Base-by-base conservation (phyloP, 2,888 invertebrate genomes). In the Gastrophysa polygoni region DNA sequence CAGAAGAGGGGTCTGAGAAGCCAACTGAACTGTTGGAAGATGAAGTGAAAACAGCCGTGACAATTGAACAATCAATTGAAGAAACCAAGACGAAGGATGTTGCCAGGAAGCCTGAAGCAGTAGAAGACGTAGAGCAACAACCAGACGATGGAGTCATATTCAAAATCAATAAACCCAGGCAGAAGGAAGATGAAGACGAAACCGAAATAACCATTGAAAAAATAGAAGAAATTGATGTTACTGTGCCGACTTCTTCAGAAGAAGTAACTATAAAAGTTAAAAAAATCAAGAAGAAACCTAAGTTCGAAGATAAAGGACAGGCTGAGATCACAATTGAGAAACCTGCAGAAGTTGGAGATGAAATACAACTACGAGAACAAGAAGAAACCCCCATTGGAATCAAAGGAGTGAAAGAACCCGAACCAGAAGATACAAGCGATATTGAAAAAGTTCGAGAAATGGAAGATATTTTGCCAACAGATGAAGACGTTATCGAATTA, bases 321-420 rank as follows among this genome's bases (percentile, higher is more conserved):
- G 60, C 67, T 74, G 67, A 69, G 72, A 71, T 67, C 32, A 51
- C 64, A 20, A 57, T 71, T 18, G 70, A 67, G 54, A 70, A 69
- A 61, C 49, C 61, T 18, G 52, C 86, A 65, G 89, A 46, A 88
- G 72, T 78, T 65, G 80, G 81, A 58, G 78, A 32, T 10, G 7
- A 24, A 24, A 32, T 32, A 10, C 3, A 38, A 3, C 11, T 14
- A 3, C 38, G 14, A 38, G 38, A 81, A 82, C 67, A 71, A 77
- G 63, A 64, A 55, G 67, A 68, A 48, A 51, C 64, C 7, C 24
- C 28, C 8, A 16, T 65, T 1, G 57, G 61, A 49, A 61, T 57
- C 21, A 32, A 62, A 21, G 61, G 68, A 52, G 77, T 24, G 73
- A 76, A 73, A 76, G 78, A 73, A 67, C 74, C 49, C 17, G 46